Percentiles rank a stretch among this genome's conserved stretches.
phyloP scores from a whole-genome alignment of 2,797 vertebrate genomes.

The Natrix natrix region DNA sequence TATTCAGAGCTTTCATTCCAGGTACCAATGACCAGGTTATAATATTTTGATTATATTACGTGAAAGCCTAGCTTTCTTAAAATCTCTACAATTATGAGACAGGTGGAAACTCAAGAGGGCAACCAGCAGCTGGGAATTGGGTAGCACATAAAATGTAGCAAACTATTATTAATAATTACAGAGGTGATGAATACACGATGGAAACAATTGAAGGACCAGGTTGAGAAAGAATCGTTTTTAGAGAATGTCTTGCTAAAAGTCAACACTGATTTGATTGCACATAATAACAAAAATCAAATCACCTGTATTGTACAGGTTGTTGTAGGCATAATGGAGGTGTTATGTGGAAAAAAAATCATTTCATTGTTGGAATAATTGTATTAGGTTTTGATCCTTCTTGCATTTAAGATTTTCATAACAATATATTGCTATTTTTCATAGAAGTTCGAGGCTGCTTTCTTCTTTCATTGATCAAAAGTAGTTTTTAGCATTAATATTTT shows the following conservation, averaged over 20 bases:
- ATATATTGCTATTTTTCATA: neutral
- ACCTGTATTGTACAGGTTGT: neutral
- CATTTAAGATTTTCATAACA: conserved; percentile 3
- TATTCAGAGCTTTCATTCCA: neutral
- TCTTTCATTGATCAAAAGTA: conserved; percentile 10
- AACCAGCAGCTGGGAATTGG: neutral
- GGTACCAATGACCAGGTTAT: neutral
- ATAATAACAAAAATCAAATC: neutral
- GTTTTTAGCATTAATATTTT: conserved; percentile 17
- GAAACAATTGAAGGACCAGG: neutral
- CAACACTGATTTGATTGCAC: neutral
- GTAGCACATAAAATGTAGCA: neutral
- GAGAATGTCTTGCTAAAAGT: neutral
- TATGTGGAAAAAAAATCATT: neutral
- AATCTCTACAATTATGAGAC: neutral
- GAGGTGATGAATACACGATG: neutral
- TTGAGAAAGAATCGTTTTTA: neutral
- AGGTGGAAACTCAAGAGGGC: neutral
- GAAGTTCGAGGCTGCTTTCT: neutral
- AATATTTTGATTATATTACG: neutral
- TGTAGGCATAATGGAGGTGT: neutral
- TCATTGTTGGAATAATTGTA: neutral
- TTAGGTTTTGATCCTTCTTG: neutral
- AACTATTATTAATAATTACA: neutral
- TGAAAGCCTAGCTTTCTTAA: neutral